Conservation (phyloP, 2,888 invertebrate genomes). For the Plebejus melissa region DNA sequence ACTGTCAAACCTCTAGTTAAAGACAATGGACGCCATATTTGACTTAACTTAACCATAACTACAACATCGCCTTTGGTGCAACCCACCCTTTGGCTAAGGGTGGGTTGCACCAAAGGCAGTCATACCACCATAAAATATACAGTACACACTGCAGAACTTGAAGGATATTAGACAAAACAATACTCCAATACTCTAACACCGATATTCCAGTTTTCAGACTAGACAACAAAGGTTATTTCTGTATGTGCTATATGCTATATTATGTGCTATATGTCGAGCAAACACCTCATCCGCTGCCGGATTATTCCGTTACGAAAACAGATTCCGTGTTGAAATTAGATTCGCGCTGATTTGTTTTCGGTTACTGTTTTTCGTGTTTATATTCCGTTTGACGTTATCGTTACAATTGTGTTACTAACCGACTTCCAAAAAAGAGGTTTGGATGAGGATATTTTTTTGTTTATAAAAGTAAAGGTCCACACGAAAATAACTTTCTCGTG, state of each 20-base stretch:
- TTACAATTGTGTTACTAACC: neutral
- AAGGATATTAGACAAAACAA: neutral
- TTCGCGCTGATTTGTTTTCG: conserved; percentile 23
- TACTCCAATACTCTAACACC: neutral
- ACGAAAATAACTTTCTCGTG: too few relatives aligned
- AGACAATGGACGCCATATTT: too few relatives aligned
- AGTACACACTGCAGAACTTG: neutral
- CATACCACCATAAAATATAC: too few relatives aligned
- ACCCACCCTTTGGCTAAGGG: too few relatives aligned
- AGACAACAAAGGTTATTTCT: neutral
- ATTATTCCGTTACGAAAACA: conserved; percentile 23
- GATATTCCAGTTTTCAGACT: neutral
- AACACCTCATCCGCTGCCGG: conserved; percentile 23
- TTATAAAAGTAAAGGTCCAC: too few relatives aligned
- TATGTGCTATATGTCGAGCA: neutral
- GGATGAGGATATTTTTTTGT: too few relatives aligned
- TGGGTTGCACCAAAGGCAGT: too few relatives aligned
- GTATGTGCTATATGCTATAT: neutral
- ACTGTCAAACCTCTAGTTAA: too few relatives aligned
- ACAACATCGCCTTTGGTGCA: too few relatives aligned
- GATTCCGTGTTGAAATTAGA: conserved; percentile 24
- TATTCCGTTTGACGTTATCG: neutral
- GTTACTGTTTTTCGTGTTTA: conserved; percentile 5
- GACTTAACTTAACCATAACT: too few relatives aligned
- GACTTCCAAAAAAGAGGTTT: neutral